Base-by-base conservation (phyloP, 2,113 vertebrate species). In the Larimichthys crocea region DNA sequence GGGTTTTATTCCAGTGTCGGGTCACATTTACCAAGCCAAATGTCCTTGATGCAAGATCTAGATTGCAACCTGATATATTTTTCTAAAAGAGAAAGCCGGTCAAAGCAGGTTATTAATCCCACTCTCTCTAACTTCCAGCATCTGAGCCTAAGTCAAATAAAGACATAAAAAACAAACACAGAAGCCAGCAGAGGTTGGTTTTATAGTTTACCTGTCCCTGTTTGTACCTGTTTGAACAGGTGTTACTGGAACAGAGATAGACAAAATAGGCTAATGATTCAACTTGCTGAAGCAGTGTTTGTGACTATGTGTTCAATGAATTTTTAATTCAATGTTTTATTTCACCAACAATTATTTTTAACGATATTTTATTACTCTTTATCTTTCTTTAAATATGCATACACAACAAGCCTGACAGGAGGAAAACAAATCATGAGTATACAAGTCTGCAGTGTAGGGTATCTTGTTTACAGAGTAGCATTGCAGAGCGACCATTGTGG, bases 141-240 rank as follows among this genome's bases (percentile, higher is more conserved):
- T 14, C 40, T 57, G 53, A 57, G 5, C 10, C 55, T 11, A 31
- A 31, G 26, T 46, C 42, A 16, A 44, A 65, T 26, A 59, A 59
- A 57, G 5, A 19, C 68, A 24, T 26, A 24, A 57, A 44, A 53
- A 46, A 72, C 31, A 44, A 42, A 56, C 16, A 22, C 16, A 16
- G 7, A 22, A 44, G 17, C 35, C 31, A 26, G 2, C 16, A 16
- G 15, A 42, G 52, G 71, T 10, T 6, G 44, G n/a, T 35, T 52
- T 63, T 17, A 42, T 63, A n/a, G 20, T 52, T 19, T 53, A 74
- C 46, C 29, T 63, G 29, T 9, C 15, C 10, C 1, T 5, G 2
- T 26, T n/a, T 20, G 16, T 16, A 53, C 60, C 72, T 74, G 59
- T 63, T 42, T 62, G 53, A 70, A 46, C 68, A 57, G 52, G 24